Percentiles rank a stretch among this genome's conserved stretches.
These are phyloP conservation scores for Menidia menidia DNA, from an alignment of 2,797 vertebrate species.

Conservation along the genomic window DNA sequence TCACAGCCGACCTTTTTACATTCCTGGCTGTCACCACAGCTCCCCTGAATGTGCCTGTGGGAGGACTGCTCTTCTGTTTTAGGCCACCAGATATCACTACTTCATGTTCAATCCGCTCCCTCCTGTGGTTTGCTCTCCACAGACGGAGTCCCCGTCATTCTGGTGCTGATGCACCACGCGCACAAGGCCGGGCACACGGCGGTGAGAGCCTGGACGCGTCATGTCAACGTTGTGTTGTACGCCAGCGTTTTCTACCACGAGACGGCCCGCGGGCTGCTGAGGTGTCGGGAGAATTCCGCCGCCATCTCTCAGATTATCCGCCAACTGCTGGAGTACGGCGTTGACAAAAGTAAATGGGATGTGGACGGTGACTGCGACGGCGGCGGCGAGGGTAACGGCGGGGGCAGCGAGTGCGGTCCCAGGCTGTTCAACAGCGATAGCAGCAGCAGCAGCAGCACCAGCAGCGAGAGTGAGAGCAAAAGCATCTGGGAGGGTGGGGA, in stretches of 20 bases:
- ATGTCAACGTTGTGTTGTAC: not conserved
- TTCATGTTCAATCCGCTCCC: not conserved
- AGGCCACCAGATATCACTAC: not conserved
- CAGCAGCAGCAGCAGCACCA: slow-evolving; percentile 19
- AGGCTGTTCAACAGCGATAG: slow-evolving; percentile 14
- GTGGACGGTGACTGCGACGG: not conserved
- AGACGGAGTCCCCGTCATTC: slow-evolving; percentile 57
- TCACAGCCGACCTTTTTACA: no score
- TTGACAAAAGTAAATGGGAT: accelerated
- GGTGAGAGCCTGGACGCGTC: accelerated
- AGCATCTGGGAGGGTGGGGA: slow-evolving; percentile 17
- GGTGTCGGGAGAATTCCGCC: slow-evolving; percentile 18
- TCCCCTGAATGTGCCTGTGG: no score
- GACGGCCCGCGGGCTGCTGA: slow-evolving; percentile 3
- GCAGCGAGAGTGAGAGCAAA: slow-evolving; percentile 18
- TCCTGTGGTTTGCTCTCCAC: slow-evolving; percentile 16
- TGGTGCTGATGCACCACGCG: slow-evolving; percentile 71
- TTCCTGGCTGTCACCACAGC: no score
- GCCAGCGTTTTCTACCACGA: slow-evolving; percentile 58
- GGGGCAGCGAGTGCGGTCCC: slow-evolving; percentile 2
- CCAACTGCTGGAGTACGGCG: not conserved
- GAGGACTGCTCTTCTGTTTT: not conserved
- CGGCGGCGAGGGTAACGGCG: not conserved
- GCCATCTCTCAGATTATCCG: slow-evolving; percentile 17
- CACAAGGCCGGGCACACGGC: accelerated